These are phyloP conservation scores for Pristionchus arcanus DNA, from an alignment of 2,888 invertebrate genomes.

Conservation along the genomic window DNA sequence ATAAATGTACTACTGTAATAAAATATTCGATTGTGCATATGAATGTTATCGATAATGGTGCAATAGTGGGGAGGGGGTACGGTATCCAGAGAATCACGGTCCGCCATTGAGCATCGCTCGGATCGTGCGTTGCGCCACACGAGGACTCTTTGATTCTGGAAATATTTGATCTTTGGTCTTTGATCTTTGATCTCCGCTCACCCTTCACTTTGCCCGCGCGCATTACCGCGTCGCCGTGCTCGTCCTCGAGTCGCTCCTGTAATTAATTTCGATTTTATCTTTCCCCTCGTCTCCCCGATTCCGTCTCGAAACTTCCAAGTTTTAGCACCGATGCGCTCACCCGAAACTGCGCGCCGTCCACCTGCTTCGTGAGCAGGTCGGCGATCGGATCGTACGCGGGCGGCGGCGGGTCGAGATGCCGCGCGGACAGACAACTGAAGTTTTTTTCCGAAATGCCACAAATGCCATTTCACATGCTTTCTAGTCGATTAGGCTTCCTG, in stretches of 20 bases:
- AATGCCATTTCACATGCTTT: background rate
- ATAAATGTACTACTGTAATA: too few relatives aligned
- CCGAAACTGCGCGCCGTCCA: slow-evolving; percentile 47
- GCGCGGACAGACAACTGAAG: slow-evolving; percentile 17
- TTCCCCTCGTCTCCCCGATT: background rate
- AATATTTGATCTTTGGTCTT: background rate
- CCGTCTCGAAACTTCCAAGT: background rate
- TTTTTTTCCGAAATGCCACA: background rate
- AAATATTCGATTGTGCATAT: too few relatives aligned
- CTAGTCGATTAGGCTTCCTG: background rate
- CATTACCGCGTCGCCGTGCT: slow-evolving; percentile 25
- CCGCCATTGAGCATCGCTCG: slow-evolving; percentile 27
- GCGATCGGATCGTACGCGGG: slow-evolving; percentile 33
- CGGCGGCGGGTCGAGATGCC: slow-evolving; percentile 46
- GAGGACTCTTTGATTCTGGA: slow-evolving; percentile 28
- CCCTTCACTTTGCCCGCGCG: slow-evolving; percentile 23
- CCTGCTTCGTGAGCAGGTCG: slow-evolving; percentile 48
- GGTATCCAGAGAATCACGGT: background rate
- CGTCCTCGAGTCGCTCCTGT: slow-evolving; percentile 30
- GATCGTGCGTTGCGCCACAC: background rate
- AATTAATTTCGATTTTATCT: background rate
- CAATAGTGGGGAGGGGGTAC: background rate
- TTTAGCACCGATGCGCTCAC: slow-evolving; percentile 18
- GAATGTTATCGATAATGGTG: too few relatives aligned
- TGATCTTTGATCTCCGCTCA: slow-evolving; percentile 3